phyloP scores from a whole-genome alignment of 1,140 invertebrate species.

The Brachionus asplanchnoidis region DNA sequence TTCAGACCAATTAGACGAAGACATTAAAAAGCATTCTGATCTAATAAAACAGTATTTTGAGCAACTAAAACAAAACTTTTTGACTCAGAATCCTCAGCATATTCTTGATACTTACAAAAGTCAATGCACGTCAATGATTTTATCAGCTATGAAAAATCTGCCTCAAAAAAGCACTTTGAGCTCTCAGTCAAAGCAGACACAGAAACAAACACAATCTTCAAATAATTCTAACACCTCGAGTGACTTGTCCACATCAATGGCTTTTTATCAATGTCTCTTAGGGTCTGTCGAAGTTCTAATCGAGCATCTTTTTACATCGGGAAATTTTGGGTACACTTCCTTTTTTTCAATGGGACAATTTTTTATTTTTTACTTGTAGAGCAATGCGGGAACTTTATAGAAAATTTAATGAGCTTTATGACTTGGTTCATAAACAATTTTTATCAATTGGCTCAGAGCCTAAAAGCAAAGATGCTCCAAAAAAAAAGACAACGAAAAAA shows the following conservation, averaged over 20 bases:
- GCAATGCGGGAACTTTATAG: neutral
- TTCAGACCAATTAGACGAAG: slow-evolving; percentile 22
- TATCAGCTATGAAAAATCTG: neutral
- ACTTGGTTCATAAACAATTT: slow-evolving; percentile 19
- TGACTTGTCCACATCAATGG: neutral
- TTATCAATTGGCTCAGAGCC: neutral
- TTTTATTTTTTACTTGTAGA: neutral
- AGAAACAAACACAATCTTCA: neutral
- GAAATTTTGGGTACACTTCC: neutral
- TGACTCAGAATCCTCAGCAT: neutral
- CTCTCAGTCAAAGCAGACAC: neutral
- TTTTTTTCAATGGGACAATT: neutral
- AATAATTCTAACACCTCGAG: neutral
- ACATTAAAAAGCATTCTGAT: slow-evolving; percentile 35
- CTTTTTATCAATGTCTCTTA: slow-evolving; percentile 35
- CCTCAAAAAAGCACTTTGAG: neutral
- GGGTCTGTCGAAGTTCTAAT: neutral
- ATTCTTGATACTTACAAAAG: slow-evolving; percentile 37
- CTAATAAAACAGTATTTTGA: slow-evolving; percentile 25
- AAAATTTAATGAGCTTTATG: slow-evolving; percentile 20
- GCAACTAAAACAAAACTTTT: slow-evolving; percentile 21
- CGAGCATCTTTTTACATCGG: slow-evolving; percentile 27
- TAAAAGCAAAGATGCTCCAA: neutral
- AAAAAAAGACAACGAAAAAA: slow-evolving; percentile 3
- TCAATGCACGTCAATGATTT: neutral